A percentile compares a stretch with the other conserved stretches of the same genome.
phyloP scores from a whole-genome alignment of 2,888 invertebrate species.

The Temnothorax rugatulus region DNA sequence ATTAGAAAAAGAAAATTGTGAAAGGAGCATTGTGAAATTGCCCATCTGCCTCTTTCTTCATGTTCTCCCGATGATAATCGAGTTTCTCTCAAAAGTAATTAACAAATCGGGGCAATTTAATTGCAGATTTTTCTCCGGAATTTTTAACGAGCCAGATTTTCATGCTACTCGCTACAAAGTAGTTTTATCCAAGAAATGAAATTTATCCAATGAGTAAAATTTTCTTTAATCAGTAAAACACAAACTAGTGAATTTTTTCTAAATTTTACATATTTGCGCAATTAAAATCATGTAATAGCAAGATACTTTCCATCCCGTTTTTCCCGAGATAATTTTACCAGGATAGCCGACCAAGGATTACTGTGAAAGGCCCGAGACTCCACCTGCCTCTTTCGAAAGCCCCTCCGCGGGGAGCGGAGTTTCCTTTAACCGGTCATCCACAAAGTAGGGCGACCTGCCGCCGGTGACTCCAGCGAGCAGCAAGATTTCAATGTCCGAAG shows the following conservation, averaged over 20 bases:
- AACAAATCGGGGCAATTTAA: slow-evolving; percentile 10
- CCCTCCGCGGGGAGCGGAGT: slow-evolving; percentile 33
- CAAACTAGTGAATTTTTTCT: neutral
- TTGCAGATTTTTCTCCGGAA: neutral
- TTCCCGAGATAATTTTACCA: neutral
- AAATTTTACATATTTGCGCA: neutral
- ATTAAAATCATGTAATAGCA: neutral
- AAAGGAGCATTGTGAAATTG: slow-evolving; percentile 18
- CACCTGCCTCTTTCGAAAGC: slow-evolving; percentile 47
- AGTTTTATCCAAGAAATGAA: neutral
- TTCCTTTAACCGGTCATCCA: slow-evolving; percentile 46
- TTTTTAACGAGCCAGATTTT: slow-evolving; percentile 1
- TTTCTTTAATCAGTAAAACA: neutral
- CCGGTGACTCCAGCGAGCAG: slow-evolving; percentile 17
- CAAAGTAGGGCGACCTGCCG: slow-evolving; percentile 40
- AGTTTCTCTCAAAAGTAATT: slow-evolving; percentile 42
- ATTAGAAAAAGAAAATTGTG: slow-evolving; percentile 32
- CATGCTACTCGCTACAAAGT: neutral
- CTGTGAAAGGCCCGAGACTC: slow-evolving; percentile 40
- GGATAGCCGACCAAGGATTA: slow-evolving; percentile 32
- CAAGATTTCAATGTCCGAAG: slow-evolving; percentile 47
- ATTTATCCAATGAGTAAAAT: neutral
- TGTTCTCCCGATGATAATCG: slow-evolving; percentile 18
- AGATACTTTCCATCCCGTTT: slow-evolving; percentile 25
- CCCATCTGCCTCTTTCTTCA: neutral